These are phyloP conservation scores for Bufotes viridis DNA, from an alignment of 2,797 vertebrate genomes.

Conservation along the genomic window DNA sequence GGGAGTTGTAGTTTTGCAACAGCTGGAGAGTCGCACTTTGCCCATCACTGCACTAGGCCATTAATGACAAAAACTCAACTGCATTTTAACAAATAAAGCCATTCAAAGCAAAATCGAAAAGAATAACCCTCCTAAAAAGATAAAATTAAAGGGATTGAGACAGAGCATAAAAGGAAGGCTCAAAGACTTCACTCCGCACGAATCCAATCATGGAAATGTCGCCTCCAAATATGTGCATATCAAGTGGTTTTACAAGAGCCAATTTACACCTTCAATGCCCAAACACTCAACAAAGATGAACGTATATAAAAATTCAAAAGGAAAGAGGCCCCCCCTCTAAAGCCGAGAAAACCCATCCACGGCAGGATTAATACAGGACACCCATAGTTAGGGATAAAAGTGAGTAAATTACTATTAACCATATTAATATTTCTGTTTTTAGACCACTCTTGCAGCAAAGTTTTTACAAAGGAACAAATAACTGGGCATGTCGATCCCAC, in stretches of 20 bases:
- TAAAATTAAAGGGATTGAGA: not conserved
- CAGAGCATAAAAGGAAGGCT: not conserved
- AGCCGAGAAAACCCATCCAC: not conserved
- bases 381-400: not conserved
- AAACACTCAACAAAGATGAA: not conserved
- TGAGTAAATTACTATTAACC: not conserved
- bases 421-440: no score
- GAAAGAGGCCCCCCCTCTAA: not conserved
- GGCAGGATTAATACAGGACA: not conserved
- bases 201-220: not conserved
- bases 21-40: no score
- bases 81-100: no score
- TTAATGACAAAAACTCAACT: no score
- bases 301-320: not conserved
- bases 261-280: slow-evolving; percentile 11
- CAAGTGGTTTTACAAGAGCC: not conserved
- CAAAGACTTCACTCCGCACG: not conserved
- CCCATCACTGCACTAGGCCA: no score
- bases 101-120: no score
- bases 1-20: no score
- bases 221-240: not conserved
- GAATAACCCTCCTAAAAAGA: not conserved
- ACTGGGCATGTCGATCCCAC: no score
- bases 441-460: not conserved
- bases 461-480: no score